These are phyloP conservation scores for Toxonevra muliebris DNA, from an alignment of 2,888 invertebrate genomes.

Conservation along the genomic window DNA sequence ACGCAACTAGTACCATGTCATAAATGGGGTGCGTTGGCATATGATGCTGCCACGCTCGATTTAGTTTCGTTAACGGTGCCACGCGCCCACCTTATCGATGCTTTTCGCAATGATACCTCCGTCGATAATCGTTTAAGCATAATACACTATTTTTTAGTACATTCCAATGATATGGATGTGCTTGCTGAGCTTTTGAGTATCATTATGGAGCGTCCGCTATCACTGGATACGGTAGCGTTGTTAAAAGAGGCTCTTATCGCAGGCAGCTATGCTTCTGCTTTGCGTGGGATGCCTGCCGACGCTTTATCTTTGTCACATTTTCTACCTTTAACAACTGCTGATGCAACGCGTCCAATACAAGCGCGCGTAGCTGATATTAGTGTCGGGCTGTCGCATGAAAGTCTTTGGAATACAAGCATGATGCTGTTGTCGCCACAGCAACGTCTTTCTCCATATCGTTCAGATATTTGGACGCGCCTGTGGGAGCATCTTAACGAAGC, in stretches of 20 bases:
- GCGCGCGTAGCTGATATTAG: conserved; percentile 66
- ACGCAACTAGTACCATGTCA: conserved; percentile 74
- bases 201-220: conserved; percentile 71
- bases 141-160: conserved; percentile 83
- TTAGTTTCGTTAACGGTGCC: conserved; percentile 74
- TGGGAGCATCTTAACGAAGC: conserved; percentile 77
- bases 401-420: conserved; percentile 82
- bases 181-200: conserved; percentile 77
- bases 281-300: conserved; percentile 77
- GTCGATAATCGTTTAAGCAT: conserved; percentile 81
- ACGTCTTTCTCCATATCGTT: conserved; percentile 81
- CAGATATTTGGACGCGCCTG: conserved; percentile 84
- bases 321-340: conserved; percentile 74
- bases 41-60: conserved; percentile 77
- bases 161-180: conserved; percentile 78
- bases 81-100: conserved; percentile 73
- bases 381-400: conserved; percentile 77
- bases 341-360: conserved; percentile 61
- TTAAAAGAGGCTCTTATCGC: conserved; percentile 85
- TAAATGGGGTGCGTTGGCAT: conserved; percentile 62
- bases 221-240: conserved; percentile 68
- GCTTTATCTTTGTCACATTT: conserved; percentile 74
- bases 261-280: conserved; percentile 76
- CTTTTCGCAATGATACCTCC: conserved; percentile 74
- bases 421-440: conserved; percentile 86